Base-by-base conservation (phyloP, 1,140 invertebrate genomes). In the Euwallacea fornicatus region DNA sequence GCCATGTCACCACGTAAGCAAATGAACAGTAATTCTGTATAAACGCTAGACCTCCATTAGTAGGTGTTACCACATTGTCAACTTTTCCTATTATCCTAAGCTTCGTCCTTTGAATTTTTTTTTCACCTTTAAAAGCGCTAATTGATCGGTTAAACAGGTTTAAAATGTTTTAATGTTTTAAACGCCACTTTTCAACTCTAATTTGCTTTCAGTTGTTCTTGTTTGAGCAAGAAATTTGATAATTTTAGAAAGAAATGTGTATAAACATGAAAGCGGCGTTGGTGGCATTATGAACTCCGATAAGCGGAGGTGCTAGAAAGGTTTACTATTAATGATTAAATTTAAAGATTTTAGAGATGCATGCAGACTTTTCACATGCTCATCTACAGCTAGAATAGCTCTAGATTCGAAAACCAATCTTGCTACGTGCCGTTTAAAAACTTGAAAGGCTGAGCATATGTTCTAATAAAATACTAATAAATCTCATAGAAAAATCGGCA, bases 161-260 rank as follows among this genome's bases (percentile, higher is more conserved):
- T 55, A 62, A 69, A 62, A 66, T 58, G 55, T 66, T 66, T 66
- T 66, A 62, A 61, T 69, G 67, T 69, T 69, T 69, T 69, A 69
- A 69, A 68, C 56, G 44, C 56, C 66, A 68, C 66, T 68, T 68
- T 68, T 60, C 46, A 21, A 53, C 59, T 53, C 58, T 62, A 61
- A 69, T 69, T 69, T 69, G 67, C 59, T 69, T 62, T 61, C 33
- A 21, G 53, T 66, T 15, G 62, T 10, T 15, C 41, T 66, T 69
- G 59, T 69, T 69, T 69, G 67, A 8, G 10, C 42, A 54, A 62
- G 47, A 54, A 62, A 69, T 69, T 69, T 69, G 59, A 61, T 44
- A 54, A 58, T 62, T 69, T 69, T 63, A 62, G 54, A 55, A 69
- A 69, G 59, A 69, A 69, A 69, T 46, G 44, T 69, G 42, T 11